Evolutionary conservation across 2,113 vertebrate genomes (phyloP).

Genomic region (Potamarius usumacintae): DNA sequence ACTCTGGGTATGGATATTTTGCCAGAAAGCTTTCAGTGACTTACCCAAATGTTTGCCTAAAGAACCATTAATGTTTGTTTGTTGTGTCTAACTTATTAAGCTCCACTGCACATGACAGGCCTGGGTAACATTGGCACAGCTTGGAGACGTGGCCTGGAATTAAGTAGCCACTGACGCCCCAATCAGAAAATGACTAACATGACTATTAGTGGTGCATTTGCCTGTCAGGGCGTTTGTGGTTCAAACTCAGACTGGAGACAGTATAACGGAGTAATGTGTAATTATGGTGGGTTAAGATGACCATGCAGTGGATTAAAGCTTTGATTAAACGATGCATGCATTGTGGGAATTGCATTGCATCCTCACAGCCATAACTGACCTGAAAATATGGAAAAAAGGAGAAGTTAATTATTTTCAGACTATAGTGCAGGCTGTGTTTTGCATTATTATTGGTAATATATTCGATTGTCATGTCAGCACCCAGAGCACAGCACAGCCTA

Average conservation of each 20-base stretch:
- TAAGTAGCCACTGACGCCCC: conserved; percentile 62
- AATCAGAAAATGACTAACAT: conserved; percentile 66
- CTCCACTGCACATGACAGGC: conserved; percentile 56
- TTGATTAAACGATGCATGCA: conserved; percentile 58
- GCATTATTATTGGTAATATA: not conserved
- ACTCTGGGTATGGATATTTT: conserved; percentile 4
- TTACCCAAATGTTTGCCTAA: conserved; percentile 14
- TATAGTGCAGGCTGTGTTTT: not conserved
- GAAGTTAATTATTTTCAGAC: not conserved
- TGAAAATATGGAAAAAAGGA: not conserved
- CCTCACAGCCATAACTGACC: not conserved
- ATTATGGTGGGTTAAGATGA: conserved; percentile 63
- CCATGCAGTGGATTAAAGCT: conserved; percentile 62
- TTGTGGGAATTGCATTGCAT: not conserved
- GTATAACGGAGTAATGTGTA: conserved; percentile 49
- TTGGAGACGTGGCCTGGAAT: conserved; percentile 63
- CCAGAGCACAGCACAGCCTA: no score
- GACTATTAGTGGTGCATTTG: conserved; percentile 62
- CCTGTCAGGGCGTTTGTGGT: conserved; percentile 60
- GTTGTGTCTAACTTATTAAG: conserved; percentile 57
- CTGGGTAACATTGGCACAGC: conserved; percentile 52
- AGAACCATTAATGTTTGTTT: conserved; percentile 56
- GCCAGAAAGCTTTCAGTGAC: conserved; percentile 20
- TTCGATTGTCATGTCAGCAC: not conserved
- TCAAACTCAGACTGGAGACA: conserved; percentile 58